Evolutionary conservation across 1,140 invertebrate species (phyloP), one percentile per base, ranked within the genome.

Genomic region (Aleiodes sp.): DNA sequence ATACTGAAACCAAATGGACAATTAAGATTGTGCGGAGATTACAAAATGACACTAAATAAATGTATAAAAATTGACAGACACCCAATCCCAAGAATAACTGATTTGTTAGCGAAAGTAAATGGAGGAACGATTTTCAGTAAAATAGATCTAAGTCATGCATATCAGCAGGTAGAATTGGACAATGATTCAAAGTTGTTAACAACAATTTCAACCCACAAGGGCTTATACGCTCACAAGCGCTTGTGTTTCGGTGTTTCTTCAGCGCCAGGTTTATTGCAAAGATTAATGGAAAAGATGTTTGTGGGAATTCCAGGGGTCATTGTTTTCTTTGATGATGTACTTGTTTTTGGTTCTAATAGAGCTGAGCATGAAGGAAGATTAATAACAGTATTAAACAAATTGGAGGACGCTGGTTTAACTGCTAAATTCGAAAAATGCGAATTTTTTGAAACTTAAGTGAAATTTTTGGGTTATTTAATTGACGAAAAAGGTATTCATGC

Each of bases 31-130:
- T 65, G 62, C 28, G 41, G 62, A 16, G 41, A 65, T 52, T 65
- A 65, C 41, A 65, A 65, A 16, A 28, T 52, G 14, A 65, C 62
- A 2, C 9, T 65, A 14, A 52, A 65, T 28, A 39, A n/a, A 52
- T 7, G 29, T 46, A 12, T 65, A 1, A 35, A 29, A 16, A 28
- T 37, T 7, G 24, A 65, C 19, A 26, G 16, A 52, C 28, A 65
- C 19, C 62, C 62, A 29, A 65, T 65, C 16, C 39, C 62, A 26
- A 41, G 39, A 7, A 28, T 65, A 1, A 28, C 39, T 14, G 62
- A 65, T 46, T 52, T 65, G 7, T 46, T 65, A 3, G 9, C 39
- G 1, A 31, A 28, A 3, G 9, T 65, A 10, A 46, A 65, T 35
- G 41, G 26, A n/a, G 62, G 37, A 26, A 43, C 43, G 19, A 2